Base-by-base conservation (phyloP, 2,797 vertebrate species). In the Pitangus sulphuratus region DNA sequence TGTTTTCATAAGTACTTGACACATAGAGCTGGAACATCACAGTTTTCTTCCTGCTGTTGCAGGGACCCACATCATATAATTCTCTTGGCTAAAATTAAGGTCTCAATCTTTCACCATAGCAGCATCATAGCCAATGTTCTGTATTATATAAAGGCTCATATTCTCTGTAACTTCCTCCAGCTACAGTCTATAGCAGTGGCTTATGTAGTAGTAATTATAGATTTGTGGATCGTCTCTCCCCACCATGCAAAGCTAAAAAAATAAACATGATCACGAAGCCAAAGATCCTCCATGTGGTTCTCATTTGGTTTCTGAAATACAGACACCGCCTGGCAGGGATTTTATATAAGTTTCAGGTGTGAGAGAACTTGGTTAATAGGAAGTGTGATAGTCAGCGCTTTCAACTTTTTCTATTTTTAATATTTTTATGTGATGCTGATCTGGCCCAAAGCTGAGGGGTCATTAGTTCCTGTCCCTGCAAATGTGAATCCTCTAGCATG, bases 1-100 rank as follows among this genome's bases (percentile, higher is more conserved):
- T 91, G 20, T 91, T 96, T 96, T 88, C 47, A 14, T 65, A 81
- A 91, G 50, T 40, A 58, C 58, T 88, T 86, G 57, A 93, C 83
- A 91, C 83, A 84, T 18, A 44, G 39, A 78, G 57, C 76, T 96
- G 82, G 79, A 94, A 81, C 42, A 65, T 72, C 21, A 24, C 0
- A 1, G 48, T 74, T 92, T 33, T 71, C 81, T 82, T 89, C 81
- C 66, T 89, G 37, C 78, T 79, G 1, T 82, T 93, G 58, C 87
- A 88, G 40, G n/a, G 6, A 66, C 24, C 20, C 54, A 74, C 40
- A 77, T 70, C 51, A 21, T 62, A 42, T 45, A 35, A 84, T 76
- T 84, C 58, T 44, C 88, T 93, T 87, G 77, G 86, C 69, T 95
- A 79, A 70, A 90, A 62, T 72, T 62, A 76, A 47, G 3, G 3